Percentiles rank a stretch among this genome's conserved stretches.
Evolutionary conservation across 2,797 vertebrate species (phyloP).

Genomic region (Rhinichthys osculus): DNA sequence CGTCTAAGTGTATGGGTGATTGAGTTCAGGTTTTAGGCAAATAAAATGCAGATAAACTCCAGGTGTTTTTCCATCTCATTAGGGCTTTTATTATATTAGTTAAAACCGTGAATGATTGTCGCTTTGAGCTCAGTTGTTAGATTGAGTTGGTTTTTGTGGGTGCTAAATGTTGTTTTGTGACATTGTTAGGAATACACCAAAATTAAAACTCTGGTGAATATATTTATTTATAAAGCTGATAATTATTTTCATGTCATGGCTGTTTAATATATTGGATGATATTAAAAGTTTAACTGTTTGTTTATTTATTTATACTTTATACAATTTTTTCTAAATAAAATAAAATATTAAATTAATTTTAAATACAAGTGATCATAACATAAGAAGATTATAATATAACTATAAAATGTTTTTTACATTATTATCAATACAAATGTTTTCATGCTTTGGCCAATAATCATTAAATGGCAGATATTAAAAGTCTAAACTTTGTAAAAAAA

Average conservation of each 20-base stretch:
- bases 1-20: constrained; percentile 32
- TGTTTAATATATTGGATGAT: neutral
- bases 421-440: neutral
- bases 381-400: too few relatives aligned
- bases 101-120: neutral
- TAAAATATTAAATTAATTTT: neutral
- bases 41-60: constrained; percentile 28
- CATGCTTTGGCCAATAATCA: neutral
- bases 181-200: neutral
- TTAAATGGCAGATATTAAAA: neutral
- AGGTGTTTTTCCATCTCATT: constrained; percentile 3
- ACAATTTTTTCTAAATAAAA: neutral
- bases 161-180: neutral
- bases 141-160: neutral
- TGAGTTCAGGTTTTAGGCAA: constrained; percentile 39
- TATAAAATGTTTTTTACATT: neutral
- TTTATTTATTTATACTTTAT: neutral
- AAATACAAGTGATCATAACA: neutral
- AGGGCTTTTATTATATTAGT: neutral
- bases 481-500: neutral
- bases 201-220: neutral
- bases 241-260: neutral
- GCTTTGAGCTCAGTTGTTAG: neutral
- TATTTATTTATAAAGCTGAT: neutral
- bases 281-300: neutral